Percentiles rank a stretch among this genome's conserved stretches.
These are phyloP conservation scores for Halyomorpha halys DNA, from an alignment of 1,140 invertebrate species.

Conservation along the genomic window DNA sequence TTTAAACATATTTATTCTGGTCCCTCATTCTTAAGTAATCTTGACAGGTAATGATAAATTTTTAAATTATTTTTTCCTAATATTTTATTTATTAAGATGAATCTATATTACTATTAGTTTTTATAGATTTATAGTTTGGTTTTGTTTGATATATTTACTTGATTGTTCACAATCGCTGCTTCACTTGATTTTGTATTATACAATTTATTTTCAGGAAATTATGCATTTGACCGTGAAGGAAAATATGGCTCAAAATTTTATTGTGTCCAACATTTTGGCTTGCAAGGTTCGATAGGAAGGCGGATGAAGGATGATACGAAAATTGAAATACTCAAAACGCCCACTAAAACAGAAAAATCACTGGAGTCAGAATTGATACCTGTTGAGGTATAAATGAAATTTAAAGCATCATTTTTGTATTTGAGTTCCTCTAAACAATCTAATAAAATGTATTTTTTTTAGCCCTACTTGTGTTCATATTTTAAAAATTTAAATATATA, in stretches of 20 bases:
- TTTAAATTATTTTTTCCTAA: too few relatives aligned
- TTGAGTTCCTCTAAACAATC: neutral
- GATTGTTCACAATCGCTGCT: too few relatives aligned
- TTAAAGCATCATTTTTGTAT: neutral
- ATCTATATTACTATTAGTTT: too few relatives aligned
- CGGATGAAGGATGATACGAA: slow-evolving; percentile 35
- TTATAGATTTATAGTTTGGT: neutral
- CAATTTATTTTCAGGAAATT: slow-evolving; percentile 43
- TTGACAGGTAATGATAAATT: too few relatives aligned
- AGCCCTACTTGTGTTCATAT: too few relatives aligned
- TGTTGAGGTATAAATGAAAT: neutral
- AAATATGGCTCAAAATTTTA: slow-evolving; percentile 63
- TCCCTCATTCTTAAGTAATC: too few relatives aligned
- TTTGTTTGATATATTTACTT: too few relatives aligned
- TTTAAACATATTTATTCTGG: too few relatives aligned
- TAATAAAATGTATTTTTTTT: too few relatives aligned
- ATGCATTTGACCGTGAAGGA: slow-evolving; percentile 63
- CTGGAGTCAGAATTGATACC: neutral
- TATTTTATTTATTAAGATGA: too few relatives aligned
- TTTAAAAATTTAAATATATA: too few relatives aligned
- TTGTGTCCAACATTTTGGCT: slow-evolving; percentile 67
- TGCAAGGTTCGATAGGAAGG: slow-evolving; percentile 43
- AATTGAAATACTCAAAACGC: slow-evolving; percentile 25
- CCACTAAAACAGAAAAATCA: neutral
- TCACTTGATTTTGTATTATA: neutral